These are phyloP conservation scores for Parelbella ahira DNA, from an alignment of 2,888 invertebrate species.

Conservation along the genomic window DNA sequence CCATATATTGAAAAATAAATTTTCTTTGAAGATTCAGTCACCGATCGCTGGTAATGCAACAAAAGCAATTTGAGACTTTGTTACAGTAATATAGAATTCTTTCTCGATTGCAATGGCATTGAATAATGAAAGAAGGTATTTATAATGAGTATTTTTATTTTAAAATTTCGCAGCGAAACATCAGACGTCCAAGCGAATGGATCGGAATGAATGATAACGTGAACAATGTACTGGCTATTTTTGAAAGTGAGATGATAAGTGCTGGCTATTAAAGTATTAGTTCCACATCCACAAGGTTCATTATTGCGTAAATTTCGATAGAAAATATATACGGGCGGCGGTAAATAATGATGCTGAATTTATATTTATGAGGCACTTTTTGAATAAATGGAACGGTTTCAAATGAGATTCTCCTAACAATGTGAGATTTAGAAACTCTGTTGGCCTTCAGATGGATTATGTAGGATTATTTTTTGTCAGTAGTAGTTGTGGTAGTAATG, in stretches of 20 bases:
- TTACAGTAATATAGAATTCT: background rate
- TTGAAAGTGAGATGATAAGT: constrained; percentile 11
- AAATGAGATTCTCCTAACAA: background rate
- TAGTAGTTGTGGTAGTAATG: too few relatives aligned
- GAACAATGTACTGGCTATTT: constrained; percentile 9
- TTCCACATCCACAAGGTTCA: background rate
- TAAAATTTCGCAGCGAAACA: constrained; percentile 1
- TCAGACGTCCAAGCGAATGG: constrained; percentile 6
- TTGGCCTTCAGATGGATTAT: background rate
- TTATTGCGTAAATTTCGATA: constrained; percentile 4
- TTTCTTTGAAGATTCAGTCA: too few relatives aligned
- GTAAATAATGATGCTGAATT: constrained; percentile 7
- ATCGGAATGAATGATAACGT: constrained; percentile 7
- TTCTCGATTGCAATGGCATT: constrained; percentile 1
- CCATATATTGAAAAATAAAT: too few relatives aligned
- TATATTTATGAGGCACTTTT: background rate
- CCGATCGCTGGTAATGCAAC: too few relatives aligned
- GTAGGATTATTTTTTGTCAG: too few relatives aligned
- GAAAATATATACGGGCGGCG: too few relatives aligned
- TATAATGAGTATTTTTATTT: constrained; percentile 8
- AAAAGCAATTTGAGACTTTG: too few relatives aligned
- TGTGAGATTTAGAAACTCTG: background rate
- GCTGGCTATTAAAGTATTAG: constrained; percentile 2
- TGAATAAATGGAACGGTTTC: background rate
- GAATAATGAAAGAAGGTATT: constrained; percentile 1